Percentiles rank a stretch among this genome's conserved stretches.
phyloP scores from a whole-genome alignment of 2,888 invertebrate species.

The Netelia melanura region DNA sequence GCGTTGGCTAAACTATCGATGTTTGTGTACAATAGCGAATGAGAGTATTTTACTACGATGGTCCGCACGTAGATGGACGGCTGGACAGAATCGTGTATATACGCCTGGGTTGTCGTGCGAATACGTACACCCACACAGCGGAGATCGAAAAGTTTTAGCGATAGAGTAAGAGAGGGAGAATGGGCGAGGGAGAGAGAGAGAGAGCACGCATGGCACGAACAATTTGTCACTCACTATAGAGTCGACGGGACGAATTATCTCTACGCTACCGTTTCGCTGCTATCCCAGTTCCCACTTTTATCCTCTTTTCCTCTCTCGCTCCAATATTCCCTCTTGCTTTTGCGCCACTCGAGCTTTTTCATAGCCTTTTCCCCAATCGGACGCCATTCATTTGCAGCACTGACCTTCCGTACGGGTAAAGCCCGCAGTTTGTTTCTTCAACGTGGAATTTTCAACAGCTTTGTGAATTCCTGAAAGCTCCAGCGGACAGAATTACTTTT shows the following conservation, averaged over 20 bases:
- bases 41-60: not conserved
- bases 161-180: not conserved
- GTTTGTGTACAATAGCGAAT: not conserved
- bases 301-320: slow-evolving; percentile 6
- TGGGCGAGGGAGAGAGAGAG: too few relatives aligned
- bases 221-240: slow-evolving; percentile 36
- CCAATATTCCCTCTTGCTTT: not conserved
- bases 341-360: slow-evolving; percentile 15
- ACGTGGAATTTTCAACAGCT: not conserved
- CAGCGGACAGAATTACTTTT: not conserved
- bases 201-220: slow-evolving; percentile 4
- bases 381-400: not conserved
- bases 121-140: not conserved
- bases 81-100: not conserved
- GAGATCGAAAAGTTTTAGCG: slow-evolving; percentile 22
- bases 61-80: not conserved
- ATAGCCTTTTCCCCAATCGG: slow-evolving; percentile 17
- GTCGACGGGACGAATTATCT: slow-evolving; percentile 21
- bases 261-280: slow-evolving; percentile 7
- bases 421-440: not conserved
- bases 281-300: not conserved
- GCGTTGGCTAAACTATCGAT: not conserved
- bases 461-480: not conserved
- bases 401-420: not conserved
- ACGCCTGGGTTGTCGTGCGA: too few relatives aligned